phyloP scores from a whole-genome alignment of 2,797 vertebrate species.

The Crypturellus tataupa region DNA sequence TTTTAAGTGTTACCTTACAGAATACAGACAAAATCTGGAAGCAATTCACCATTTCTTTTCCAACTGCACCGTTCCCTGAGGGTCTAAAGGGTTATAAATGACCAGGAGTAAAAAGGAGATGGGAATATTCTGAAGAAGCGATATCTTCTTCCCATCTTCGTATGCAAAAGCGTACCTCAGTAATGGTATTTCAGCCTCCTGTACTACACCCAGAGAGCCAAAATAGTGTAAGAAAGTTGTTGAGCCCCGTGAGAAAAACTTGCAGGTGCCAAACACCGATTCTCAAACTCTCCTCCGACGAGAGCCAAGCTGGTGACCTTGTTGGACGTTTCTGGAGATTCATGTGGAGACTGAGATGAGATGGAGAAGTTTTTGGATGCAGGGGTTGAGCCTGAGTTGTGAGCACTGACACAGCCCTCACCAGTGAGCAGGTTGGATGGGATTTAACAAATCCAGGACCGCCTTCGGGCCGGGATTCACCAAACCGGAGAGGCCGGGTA shows the following conservation, averaged over 20 bases:
- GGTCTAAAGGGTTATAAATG: not conserved
- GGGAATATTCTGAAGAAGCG: not conserved
- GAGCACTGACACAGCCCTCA: not conserved
- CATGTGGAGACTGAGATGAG: not conserved
- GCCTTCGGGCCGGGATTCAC: not conserved
- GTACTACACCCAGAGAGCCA: not conserved
- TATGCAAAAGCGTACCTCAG: not conserved
- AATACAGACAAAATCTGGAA: conserved; percentile 1
- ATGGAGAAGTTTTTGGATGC: not conserved
- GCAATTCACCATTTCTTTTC: not conserved
- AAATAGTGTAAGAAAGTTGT: not conserved
- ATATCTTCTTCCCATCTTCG: not conserved
- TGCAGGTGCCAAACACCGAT: not conserved
- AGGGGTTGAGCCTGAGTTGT: not conserved
- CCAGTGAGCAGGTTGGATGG: not conserved
- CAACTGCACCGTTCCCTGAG: not conserved
- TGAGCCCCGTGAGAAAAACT: not conserved
- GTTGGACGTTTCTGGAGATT: not conserved
- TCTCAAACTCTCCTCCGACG: not conserved
- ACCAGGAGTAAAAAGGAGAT: conserved; percentile 1
- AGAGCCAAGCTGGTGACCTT: not conserved
- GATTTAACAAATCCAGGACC: not conserved
- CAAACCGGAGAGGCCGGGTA: not conserved
- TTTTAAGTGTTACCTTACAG: not conserved
- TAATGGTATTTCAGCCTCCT: not conserved